Conservation (phyloP, 2,797 vertebrate genomes). For the Brachyrhaphis roseni region DNA sequence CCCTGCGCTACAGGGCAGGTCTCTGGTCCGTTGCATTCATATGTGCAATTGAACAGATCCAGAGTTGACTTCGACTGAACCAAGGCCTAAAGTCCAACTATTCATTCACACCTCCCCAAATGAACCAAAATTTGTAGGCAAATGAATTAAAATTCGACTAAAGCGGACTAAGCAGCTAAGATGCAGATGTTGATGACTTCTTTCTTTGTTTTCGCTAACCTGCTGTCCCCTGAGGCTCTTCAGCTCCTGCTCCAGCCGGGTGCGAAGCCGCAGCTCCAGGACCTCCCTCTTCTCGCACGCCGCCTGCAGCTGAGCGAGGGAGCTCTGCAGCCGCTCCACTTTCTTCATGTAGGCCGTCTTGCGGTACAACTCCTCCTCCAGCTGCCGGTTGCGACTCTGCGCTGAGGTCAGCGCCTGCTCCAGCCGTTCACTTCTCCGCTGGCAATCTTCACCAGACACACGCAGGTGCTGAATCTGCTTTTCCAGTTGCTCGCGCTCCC, state of each 20-base stretch:
- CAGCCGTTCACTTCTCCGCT: conserved; percentile 86
- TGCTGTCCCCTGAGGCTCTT: conserved; percentile 92
- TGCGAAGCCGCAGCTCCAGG: conserved; percentile 90
- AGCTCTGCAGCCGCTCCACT: conserved; percentile 92
- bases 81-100: no score
- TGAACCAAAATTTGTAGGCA: no score
- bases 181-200: not conserved
- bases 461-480: conserved; percentile 86
- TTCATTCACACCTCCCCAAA: no score
- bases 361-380: conserved; percentile 91
- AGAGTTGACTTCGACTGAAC: no score
- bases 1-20: no score
- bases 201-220: conserved; percentile 72
- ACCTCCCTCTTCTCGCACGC: conserved; percentile 95
- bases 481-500: conserved; percentile 89
- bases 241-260: conserved; percentile 93
- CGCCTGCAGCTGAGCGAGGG: conserved; percentile 92
- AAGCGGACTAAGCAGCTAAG: not conserved
- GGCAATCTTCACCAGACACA: conserved; percentile 88
- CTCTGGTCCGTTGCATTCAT: no score
- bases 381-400: conserved; percentile 85
- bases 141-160: no score
- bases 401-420: conserved; percentile 89
- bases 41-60: no score
- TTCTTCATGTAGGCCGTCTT: conserved; percentile 95